phyloP scores from a whole-genome alignment of 1,140 invertebrate species.

The Scaptodrosophila lebanonensis region DNA sequence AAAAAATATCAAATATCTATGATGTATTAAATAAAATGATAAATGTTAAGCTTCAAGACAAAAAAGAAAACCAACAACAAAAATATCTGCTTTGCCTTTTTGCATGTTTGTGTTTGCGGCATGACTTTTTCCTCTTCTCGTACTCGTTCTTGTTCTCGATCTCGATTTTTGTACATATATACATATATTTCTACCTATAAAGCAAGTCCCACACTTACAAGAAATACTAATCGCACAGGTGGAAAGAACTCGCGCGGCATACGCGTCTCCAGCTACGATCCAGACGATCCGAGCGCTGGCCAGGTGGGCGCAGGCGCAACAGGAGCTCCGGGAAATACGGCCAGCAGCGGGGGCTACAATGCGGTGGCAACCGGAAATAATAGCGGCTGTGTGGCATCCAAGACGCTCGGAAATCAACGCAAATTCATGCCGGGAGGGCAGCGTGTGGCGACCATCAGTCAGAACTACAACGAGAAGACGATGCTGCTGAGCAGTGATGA shows the following conservation, averaged over 20 bases:
- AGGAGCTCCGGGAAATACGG: constrained; percentile 8
- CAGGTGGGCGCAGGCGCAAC: constrained; percentile 42
- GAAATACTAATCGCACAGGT: constrained; percentile 76
- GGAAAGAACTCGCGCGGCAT: constrained; percentile 83
- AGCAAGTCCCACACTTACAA: constrained; percentile 20
- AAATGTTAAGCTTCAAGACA: constrained; percentile 62
- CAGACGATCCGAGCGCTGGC: constrained; percentile 80
- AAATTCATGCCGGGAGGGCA: constrained; percentile 80
- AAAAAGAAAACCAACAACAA: no score
- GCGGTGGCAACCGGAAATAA: constrained; percentile 69
- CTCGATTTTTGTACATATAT: background rate
- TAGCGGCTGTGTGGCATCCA: constrained; percentile 69
- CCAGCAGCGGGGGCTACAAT: constrained; percentile 54
- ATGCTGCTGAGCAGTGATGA: constrained; percentile 97
- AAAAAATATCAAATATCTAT: constrained; percentile 30
- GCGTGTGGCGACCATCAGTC: constrained; percentile 86
- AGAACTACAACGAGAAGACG: constrained; percentile 96
- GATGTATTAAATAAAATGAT: constrained; percentile 63
- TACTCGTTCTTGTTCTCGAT: no score
- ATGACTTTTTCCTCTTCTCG: constrained; percentile 10
- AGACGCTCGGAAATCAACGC: constrained; percentile 72
- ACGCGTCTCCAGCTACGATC: constrained; percentile 83
- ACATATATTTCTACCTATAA: no score
- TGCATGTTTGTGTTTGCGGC: constrained; percentile 40
- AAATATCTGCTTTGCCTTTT: constrained; percentile 18